Conservation (phyloP, 2,113 vertebrate genomes). For the Hymenochirus boettgeri region DNA sequence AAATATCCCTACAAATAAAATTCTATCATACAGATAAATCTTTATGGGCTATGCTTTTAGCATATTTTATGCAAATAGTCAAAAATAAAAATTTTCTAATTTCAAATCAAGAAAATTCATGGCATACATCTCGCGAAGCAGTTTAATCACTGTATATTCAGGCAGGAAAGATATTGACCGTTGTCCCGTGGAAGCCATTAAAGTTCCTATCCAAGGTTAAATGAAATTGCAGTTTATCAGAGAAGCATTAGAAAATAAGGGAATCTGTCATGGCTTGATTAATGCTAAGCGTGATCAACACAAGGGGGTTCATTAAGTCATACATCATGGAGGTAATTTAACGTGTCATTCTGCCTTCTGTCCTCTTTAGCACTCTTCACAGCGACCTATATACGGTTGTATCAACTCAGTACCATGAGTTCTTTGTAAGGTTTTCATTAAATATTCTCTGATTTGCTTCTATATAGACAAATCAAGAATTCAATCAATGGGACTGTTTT, state of each 20-base stretch:
- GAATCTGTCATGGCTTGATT: constrained; percentile 99
- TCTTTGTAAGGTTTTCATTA: constrained; percentile 43
- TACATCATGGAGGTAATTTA: constrained; percentile 98
- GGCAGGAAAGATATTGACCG: constrained; percentile 96
- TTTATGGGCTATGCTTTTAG: constrained; percentile 56
- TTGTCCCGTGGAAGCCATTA: constrained; percentile 99
- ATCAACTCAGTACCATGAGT: constrained; percentile 46
- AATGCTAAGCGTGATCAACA: constrained; percentile 99
- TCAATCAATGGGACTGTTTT: constrained; percentile 21
- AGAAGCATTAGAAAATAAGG: constrained; percentile 98
- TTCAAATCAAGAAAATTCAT: constrained; percentile 86
- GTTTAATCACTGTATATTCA: constrained; percentile 96
- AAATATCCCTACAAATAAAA: constrained; percentile 42
- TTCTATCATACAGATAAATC: constrained; percentile 46
- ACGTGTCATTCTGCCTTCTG: constrained; percentile 94
- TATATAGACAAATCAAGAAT: constrained; percentile 30
- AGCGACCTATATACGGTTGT: constrained; percentile 53
- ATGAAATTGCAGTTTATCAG: constrained; percentile 99
- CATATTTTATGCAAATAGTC: constrained; percentile 72
- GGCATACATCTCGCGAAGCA: constrained; percentile 83
- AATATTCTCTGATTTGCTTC: constrained; percentile 41
- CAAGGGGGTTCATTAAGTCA: constrained; percentile 99
- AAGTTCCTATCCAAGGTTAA: constrained; percentile 99
- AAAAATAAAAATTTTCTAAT: constrained; percentile 88
- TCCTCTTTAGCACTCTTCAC: constrained; percentile 67